Percentiles rank a stretch among this genome's conserved stretches.
Evolutionary conservation across 2,113 vertebrate genomes (phyloP).

Genomic region (Nycticebus coucang): DNA sequence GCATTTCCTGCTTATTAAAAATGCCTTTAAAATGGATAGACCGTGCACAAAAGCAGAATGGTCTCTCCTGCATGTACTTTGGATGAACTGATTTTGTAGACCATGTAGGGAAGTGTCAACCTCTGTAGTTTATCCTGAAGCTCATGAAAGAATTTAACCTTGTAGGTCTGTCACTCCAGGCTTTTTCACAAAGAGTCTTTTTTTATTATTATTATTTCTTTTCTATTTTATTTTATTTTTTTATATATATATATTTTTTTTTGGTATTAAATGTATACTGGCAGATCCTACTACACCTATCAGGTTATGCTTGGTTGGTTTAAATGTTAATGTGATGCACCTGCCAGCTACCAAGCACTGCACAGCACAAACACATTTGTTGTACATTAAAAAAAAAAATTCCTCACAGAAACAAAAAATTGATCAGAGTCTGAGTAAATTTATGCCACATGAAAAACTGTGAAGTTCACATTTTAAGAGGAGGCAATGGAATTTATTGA

Average conservation of each 20-base stretch:
- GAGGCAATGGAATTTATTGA: neutral
- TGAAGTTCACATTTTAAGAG: neutral
- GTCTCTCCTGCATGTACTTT: constrained; percentile 31
- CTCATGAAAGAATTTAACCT: constrained; percentile 45
- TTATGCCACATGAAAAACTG: neutral
- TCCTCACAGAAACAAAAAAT: constrained; percentile 37
- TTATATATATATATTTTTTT: too few relatives aligned
- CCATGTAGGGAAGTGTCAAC: neutral
- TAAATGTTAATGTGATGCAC: neutral
- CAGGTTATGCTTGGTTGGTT: constrained; percentile 5
- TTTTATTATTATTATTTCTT: too few relatives aligned
- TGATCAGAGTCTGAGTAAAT: neutral
- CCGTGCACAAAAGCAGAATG: neutral
- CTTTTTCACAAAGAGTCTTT: neutral
- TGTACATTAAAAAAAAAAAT: neutral
- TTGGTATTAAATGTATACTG: neutral
- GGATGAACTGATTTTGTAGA: constrained; percentile 10
- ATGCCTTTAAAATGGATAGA: constrained; percentile 55
- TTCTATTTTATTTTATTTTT: too few relatives aligned
- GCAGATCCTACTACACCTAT: constrained; percentile 23
- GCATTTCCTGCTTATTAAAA: constrained; percentile 60
- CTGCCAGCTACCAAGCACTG: neutral
- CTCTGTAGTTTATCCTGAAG: neutral
- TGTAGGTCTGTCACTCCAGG: constrained; percentile 7
- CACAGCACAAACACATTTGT: neutral